Base-by-base conservation (phyloP, 2,888 invertebrate genomes). In the Micoletzkya japonica region DNA sequence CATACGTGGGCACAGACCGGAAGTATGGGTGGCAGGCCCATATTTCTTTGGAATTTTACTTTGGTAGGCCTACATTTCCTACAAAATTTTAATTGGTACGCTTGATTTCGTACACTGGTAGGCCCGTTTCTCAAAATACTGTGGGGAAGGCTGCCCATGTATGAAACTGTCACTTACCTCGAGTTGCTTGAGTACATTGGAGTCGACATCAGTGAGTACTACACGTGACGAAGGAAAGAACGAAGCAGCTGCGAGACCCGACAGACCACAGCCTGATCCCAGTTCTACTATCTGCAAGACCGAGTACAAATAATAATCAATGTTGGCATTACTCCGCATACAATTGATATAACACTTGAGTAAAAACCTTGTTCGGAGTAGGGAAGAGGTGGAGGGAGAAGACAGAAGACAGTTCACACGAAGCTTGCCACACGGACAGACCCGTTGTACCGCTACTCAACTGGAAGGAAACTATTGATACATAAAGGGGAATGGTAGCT, bases 401-500 rank as follows among this genome's bases (percentile, higher is more conserved):
- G 26, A 28, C 44, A 7, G 63, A 20, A 32, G 63, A 28, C 2
- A 49, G 50, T 30, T 61, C 61, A 28, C 61, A 61, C 14, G 54
- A 36, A 50, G 64, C 64, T 71, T 77, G 79, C 82, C 82, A 82
- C 20, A 80, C 72, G 3, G 80, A 76, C 10, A 82, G 64, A 10
- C 82, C 82, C 2, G 82, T 82, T 1, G 82, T 82, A n/a, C 82
- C 82, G 58, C 76, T 70, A 10, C 76, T 76, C 7, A 82, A 74
- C 57, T 78, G 77, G 59, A 30, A 80, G 66, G 24, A 74, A 39
- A 39, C 17, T 39, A 39, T 10, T 39, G 17, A 6, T 10, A 39
- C 17, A 17, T 39, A 39, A 39, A 39, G 39, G 6, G 17, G 7
- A 39, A 39, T 10, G 39, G 39, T 59, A 14, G n/a, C n/a, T n/a